These are phyloP conservation scores for Diprion similis DNA, from an alignment of 1,140 invertebrate species.

Conservation along the genomic window DNA sequence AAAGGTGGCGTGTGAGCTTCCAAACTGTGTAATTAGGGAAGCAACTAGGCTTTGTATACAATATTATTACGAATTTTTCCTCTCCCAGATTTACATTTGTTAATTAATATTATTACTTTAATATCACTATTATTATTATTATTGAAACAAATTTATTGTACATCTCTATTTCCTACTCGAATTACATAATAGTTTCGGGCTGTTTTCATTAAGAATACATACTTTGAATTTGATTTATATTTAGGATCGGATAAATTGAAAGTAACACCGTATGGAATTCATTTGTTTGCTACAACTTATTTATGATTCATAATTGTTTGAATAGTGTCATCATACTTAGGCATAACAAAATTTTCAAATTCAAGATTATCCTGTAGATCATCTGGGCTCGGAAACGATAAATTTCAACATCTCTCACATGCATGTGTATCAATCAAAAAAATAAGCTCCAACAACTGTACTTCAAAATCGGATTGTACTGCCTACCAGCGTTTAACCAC, in stretches of 20 bases:
- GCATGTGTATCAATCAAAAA: too few relatives aligned
- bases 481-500: too few relatives aligned
- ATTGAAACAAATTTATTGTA: slow-evolving; percentile 31
- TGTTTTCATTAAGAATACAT: slow-evolving; percentile 16
- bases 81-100: slow-evolving; percentile 30
- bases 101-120: slow-evolving; percentile 32
- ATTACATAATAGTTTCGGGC: slow-evolving; percentile 22
- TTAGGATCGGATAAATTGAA: slow-evolving; percentile 10
- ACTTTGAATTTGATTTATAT: too few relatives aligned
- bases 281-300: slow-evolving; percentile 20
- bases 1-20: slow-evolving; percentile 30
- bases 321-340: neutral
- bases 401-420: too few relatives aligned
- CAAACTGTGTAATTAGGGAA: slow-evolving; percentile 32
- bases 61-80: slow-evolving; percentile 31
- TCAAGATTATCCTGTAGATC: neutral
- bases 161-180: slow-evolving; percentile 17
- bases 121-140: slow-evolving; percentile 32
- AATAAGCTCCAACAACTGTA: too few relatives aligned
- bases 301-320: slow-evolving; percentile 14
- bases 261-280: slow-evolving; percentile 33
- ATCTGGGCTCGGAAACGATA: too few relatives aligned
- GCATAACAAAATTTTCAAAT: slow-evolving; percentile 18
- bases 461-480: too few relatives aligned
- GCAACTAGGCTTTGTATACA: slow-evolving; percentile 32